Evolutionary conservation across 1,140 invertebrate species (phyloP).

Genomic region (Diachasmimorpha longicaudata): DNA sequence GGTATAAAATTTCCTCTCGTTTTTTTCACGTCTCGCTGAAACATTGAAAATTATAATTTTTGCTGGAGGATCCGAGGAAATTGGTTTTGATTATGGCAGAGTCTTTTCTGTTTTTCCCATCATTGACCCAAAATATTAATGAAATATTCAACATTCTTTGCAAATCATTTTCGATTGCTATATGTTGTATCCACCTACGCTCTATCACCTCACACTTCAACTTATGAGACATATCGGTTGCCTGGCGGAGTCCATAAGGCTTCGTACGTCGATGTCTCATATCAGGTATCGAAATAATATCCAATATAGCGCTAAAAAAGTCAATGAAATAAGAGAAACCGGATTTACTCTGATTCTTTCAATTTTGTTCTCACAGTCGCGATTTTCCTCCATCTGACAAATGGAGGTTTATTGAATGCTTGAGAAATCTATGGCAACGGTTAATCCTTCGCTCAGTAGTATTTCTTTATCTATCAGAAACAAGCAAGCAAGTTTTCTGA

Average conservation of each 20-base stretch:
- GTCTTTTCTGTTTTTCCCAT: conserved; percentile 21
- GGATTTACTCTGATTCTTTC: not conserved
- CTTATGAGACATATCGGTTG: not conserved
- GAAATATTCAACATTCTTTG: too few species aligned
- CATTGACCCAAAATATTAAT: conserved; percentile 2
- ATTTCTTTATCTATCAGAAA: not conserved
- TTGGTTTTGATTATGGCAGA: not conserved
- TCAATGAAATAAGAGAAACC: not conserved
- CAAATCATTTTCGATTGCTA: not conserved
- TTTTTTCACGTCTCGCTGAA: too few species aligned
- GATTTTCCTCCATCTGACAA: not conserved
- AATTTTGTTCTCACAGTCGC: not conserved
- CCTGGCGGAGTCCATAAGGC: not conserved
- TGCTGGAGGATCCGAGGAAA: too few species aligned
- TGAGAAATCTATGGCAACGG: not conserved
- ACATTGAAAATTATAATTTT: too few species aligned
- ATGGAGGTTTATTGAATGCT: not conserved
- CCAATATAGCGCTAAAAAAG: not conserved
- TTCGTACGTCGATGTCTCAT: not conserved
- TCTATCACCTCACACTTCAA: not conserved
- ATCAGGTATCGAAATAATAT: not conserved
- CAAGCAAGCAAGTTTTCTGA: not conserved
- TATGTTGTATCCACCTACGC: not conserved
- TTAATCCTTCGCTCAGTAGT: not conserved
- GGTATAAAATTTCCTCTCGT: too few species aligned